These are phyloP conservation scores for Pseudopipra pipra DNA, from an alignment of 2,113 vertebrate genomes.

Conservation along the genomic window DNA sequence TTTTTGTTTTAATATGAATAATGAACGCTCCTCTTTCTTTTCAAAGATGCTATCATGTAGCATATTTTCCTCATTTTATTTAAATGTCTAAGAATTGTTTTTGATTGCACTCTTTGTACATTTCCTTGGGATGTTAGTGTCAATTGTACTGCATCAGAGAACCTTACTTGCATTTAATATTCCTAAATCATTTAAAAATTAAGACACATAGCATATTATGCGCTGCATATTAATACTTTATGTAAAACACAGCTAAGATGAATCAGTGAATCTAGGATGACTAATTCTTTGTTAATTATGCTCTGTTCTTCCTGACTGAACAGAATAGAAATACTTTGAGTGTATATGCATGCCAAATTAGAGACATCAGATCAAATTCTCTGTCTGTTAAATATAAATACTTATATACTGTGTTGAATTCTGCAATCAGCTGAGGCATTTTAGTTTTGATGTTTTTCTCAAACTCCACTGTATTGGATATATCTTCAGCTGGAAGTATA, in stretches of 20 bases:
- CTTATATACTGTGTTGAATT: not conserved
- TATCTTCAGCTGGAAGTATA: not conserved
- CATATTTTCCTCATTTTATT: not conserved
- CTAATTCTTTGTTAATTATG: conserved; percentile 16
- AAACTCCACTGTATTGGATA: not conserved
- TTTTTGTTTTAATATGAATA: not conserved
- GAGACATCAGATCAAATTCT: not conserved
- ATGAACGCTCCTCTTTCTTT: not conserved
- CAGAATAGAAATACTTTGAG: not conserved
- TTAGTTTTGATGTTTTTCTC: not conserved
- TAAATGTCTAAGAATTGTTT: not conserved
- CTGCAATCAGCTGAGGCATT: not conserved
- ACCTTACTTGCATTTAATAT: not conserved
- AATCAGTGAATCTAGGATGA: not conserved
- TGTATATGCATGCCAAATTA: not conserved
- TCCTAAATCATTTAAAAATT: not conserved
- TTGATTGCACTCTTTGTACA: not conserved
- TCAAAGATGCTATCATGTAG: not conserved
- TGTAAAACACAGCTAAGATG: conserved; percentile 20
- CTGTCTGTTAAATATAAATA: not conserved
- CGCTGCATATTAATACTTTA: not conserved
- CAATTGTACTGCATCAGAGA: not conserved
- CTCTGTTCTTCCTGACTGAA: conserved; percentile 22
- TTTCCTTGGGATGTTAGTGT: not conserved
- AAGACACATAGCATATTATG: not conserved